Conservation (phyloP, 1,140 invertebrate genomes). For the Macrotrachela quadricornifera region DNA sequence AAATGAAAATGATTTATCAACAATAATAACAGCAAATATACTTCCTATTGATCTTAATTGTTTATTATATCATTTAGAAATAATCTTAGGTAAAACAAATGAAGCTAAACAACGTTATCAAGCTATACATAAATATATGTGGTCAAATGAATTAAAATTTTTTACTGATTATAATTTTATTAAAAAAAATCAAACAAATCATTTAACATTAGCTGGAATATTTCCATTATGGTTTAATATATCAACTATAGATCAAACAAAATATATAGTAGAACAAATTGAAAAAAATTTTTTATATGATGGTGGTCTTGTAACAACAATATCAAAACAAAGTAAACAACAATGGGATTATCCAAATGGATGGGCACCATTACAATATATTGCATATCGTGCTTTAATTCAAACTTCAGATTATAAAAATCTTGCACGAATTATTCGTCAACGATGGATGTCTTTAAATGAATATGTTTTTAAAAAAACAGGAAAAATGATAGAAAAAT, state of each 20-base stretch:
- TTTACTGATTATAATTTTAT: slow-evolving; percentile 67
- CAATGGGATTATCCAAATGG: slow-evolving; percentile 86
- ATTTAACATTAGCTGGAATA: slow-evolving; percentile 63
- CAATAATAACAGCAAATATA: slow-evolving; percentile 39
- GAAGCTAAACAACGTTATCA: slow-evolving; percentile 41
- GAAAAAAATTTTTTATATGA: not conserved
- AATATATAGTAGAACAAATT: not conserved
- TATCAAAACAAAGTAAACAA: slow-evolving; percentile 52
- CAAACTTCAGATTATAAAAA: slow-evolving; percentile 41
- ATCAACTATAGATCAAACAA: slow-evolving; percentile 14
- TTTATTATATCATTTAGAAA: slow-evolving; percentile 54
- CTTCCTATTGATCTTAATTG: slow-evolving; percentile 64
- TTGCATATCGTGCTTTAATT: slow-evolving; percentile 53
- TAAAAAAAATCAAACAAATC: slow-evolving; percentile 38
- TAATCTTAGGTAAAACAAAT: slow-evolving; percentile 44
- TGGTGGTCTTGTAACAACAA: slow-evolving; percentile 55
- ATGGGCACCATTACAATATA: slow-evolving; percentile 63
- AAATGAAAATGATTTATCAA: slow-evolving; percentile 14
- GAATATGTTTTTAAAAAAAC: slow-evolving; percentile 48
- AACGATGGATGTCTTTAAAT: slow-evolving; percentile 59
- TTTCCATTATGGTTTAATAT: slow-evolving; percentile 54
- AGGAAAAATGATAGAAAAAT: slow-evolving; percentile 34
- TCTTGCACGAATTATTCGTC: slow-evolving; percentile 47
- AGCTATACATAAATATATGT: slow-evolving; percentile 49
- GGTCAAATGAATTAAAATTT: slow-evolving; percentile 57